phyloP scores from a whole-genome alignment of 2,888 invertebrate genomes.

The Agrypnus murinus region DNA sequence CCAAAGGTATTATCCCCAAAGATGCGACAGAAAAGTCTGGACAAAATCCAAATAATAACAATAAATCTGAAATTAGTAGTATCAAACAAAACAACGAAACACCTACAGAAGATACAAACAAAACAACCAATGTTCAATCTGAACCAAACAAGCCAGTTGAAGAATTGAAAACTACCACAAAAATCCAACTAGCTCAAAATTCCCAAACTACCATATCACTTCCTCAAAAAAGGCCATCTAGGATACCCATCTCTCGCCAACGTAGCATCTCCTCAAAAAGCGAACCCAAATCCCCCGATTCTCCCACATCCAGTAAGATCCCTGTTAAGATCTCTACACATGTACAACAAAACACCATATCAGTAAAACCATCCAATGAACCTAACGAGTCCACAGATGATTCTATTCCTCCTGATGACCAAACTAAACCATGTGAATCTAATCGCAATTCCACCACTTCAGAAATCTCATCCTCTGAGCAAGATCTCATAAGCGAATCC shows the following conservation, averaged over 20 bases:
- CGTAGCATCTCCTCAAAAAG: slow-evolving; percentile 62
- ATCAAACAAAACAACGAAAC: neutral
- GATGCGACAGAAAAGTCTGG: too few species aligned
- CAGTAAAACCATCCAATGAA: neutral
- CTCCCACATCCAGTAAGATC: slow-evolving; percentile 62
- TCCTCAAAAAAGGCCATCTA: slow-evolving; percentile 63
- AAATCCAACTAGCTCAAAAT: slow-evolving; percentile 65
- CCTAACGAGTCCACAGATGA: too few species aligned
- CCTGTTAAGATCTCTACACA: slow-evolving; percentile 58
- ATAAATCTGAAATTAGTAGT: too few species aligned
- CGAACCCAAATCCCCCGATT: slow-evolving; percentile 60
- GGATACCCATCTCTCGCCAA: slow-evolving; percentile 67
- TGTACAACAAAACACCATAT: neutral
- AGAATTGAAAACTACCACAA: slow-evolving; percentile 61
- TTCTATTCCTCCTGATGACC: too few species aligned
- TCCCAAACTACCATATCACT: slow-evolving; percentile 61
- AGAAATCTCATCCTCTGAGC: slow-evolving; percentile 26
- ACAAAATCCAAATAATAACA: too few species aligned
- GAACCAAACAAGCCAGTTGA: neutral
- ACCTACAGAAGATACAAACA: neutral
- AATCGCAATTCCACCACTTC: neutral
- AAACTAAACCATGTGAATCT: neutral
- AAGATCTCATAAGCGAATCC: slow-evolving; percentile 43
- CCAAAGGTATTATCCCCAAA: too few species aligned
- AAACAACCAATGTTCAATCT: neutral